These are phyloP conservation scores for Gila orcuttii DNA, from an alignment of 2,113 vertebrate species.

Conservation along the genomic window DNA sequence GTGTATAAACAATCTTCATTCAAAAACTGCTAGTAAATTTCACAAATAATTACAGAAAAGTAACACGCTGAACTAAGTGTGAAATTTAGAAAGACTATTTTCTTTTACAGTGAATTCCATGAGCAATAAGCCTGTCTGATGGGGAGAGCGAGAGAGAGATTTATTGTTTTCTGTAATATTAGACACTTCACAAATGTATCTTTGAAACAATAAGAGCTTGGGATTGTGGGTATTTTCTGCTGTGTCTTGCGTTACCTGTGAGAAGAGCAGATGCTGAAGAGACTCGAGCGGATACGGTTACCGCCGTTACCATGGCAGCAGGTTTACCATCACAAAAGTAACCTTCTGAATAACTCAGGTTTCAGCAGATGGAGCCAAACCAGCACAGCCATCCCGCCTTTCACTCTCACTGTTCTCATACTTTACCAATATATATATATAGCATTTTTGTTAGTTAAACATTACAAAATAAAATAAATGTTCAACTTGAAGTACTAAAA, in stretches of 20 bases:
- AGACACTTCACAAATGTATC: not conserved
- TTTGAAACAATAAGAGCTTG: not conserved
- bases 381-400: not conserved
- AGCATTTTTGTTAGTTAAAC: too few species aligned
- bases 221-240: not conserved
- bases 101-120: too few species aligned
- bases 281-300: not conserved
- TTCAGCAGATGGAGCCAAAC: constrained; percentile 56
- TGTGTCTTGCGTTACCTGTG: not conserved
- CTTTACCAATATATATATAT: too few species aligned
- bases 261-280: not conserved
- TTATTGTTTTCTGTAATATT: not conserved
- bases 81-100: too few species aligned
- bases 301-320: constrained; percentile 50
- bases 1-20: too few species aligned
- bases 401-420: not conserved
- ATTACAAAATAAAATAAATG: too few species aligned
- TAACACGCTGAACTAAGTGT: too few species aligned
- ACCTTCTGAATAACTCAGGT: constrained; percentile 48
- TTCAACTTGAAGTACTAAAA: too few species aligned
- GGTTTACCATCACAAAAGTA: constrained; percentile 37
- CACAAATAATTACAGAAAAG: too few species aligned
- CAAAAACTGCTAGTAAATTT: too few species aligned
- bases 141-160: not conserved
- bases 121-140: not conserved